Base-by-base conservation (phyloP, 2,888 invertebrate genomes). In the Andrena minutula region DNA sequence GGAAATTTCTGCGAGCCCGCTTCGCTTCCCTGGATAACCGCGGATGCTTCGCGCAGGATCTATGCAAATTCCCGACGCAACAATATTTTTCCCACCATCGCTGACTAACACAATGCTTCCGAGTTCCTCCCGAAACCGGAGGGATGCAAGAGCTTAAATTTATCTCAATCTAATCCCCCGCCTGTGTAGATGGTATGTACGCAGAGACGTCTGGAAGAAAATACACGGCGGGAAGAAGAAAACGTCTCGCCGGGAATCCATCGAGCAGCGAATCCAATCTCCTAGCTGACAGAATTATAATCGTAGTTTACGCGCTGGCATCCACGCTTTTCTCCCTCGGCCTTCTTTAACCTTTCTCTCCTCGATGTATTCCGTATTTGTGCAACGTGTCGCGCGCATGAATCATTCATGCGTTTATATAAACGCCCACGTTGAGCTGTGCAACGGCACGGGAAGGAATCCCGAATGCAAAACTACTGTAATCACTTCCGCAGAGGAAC, bases 381-480 rank as follows among this genome's bases (percentile, higher is more conserved):
- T 30, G 60, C 49, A 12, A 30, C 35, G 61, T 23, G 26, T 60
- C 66, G n/a, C 51, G n/a, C 28, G 16, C 4, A 72, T 72, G 72
- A 72, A 72, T 64, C 26, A 53, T 72, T 72, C 53, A 72, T 64
- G 53, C 63, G 53, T 35, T 53, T n/a, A 23, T 49, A n/a, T 35
- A 61, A 65, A 77, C 64, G 61, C 28, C n/a, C 49, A 30, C 16
- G 53, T 23, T 20, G 69, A 10, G 23, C 12, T 4, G 69, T 8
- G 35, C 51, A 41, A 35, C n/a, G 69, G 5, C 69, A 23, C 16
- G 35, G 23, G 8, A 41, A 20, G 49, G 28, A 61, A 61, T 60
- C 8, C 70, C n/a, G 49, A 61, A 32, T 41, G 60, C 60, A 49
- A 60, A 47, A 0, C 41, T 5, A 49, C 30, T 49, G 2, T 23